These are phyloP conservation scores for Nycticryphes semicollaris DNA, from an alignment of 2,113 vertebrate species.

Conservation along the genomic window DNA sequence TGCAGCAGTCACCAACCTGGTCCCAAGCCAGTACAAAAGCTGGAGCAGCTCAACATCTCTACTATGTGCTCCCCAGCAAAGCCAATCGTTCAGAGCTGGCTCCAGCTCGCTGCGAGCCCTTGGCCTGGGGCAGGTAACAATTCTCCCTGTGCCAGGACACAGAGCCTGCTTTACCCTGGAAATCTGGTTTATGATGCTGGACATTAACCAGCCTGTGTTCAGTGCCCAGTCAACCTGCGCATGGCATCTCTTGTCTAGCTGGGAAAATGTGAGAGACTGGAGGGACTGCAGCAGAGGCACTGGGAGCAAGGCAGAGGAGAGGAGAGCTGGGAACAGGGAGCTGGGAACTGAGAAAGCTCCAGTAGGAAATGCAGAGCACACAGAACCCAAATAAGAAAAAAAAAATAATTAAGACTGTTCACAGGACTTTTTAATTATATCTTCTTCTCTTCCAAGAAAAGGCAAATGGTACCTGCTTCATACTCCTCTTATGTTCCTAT, in stretches of 20 bases:
- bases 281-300: not conserved
- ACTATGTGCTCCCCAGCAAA: rapidly evolving
- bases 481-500: not conserved
- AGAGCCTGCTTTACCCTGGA: not conserved
- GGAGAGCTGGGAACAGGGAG: not conserved
- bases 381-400: not conserved
- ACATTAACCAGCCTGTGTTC: not conserved
- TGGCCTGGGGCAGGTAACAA: not conserved
- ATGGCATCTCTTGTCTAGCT: not conserved
- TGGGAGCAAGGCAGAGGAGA: not conserved
- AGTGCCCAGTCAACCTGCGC: not conserved
- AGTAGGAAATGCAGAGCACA: not conserved
- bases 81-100: not conserved
- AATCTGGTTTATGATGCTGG: not conserved
- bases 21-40: not conserved
- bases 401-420: not conserved
- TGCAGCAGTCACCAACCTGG: not conserved
- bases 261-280: not conserved
- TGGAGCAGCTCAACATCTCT: rapidly evolving
- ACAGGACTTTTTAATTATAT: not conserved
- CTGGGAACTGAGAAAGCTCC: not conserved
- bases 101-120: not conserved
- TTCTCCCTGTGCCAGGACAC: not conserved
- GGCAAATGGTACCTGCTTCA: not conserved
- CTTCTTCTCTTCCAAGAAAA: not conserved